These are phyloP conservation scores for Oscheius sp. DNA, from an alignment of 2,888 invertebrate species.

Conservation along the genomic window DNA sequence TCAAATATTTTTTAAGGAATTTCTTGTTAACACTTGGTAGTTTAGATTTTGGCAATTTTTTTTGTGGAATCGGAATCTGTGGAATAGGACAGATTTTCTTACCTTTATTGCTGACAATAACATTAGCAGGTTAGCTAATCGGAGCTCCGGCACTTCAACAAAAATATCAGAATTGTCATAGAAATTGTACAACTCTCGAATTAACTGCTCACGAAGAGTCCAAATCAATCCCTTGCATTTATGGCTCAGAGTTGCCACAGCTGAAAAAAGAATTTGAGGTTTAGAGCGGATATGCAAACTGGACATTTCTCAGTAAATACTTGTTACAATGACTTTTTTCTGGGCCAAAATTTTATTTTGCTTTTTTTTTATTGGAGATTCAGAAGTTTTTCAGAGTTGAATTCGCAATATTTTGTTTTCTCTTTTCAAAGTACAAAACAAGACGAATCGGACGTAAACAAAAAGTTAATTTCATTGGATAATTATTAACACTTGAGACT, in stretches of 20 bases:
- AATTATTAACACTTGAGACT: too few species aligned
- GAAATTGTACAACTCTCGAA: constrained; percentile 54
- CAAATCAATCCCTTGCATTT: constrained; percentile 39
- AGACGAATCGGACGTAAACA: not conserved
- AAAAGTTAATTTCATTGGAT: not conserved
- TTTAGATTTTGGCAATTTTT: too few species aligned
- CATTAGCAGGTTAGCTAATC: constrained; percentile 58
- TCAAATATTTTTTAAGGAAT: too few species aligned
- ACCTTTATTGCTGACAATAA: constrained; percentile 59
- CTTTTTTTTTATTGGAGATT: constrained; percentile 11
- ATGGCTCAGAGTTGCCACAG: constrained; percentile 36
- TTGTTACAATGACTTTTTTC: not conserved
- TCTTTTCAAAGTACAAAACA: too few species aligned
- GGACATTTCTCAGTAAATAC: not conserved
- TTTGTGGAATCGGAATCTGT: too few species aligned
- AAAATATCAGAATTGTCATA: constrained; percentile 46
- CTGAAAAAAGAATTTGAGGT: constrained; percentile 27
- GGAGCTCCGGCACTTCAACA: constrained; percentile 56
- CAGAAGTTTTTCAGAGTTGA: not conserved
- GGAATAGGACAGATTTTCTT: not conserved
- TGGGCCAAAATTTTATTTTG: not conserved
- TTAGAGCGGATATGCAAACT: not conserved
- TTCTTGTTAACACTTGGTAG: too few species aligned
- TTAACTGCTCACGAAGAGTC: constrained; percentile 49
- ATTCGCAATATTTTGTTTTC: too few species aligned